These are phyloP conservation scores for Dryocosmus kuriphilus DNA, from an alignment of 2,888 invertebrate species.

Conservation along the genomic window DNA sequence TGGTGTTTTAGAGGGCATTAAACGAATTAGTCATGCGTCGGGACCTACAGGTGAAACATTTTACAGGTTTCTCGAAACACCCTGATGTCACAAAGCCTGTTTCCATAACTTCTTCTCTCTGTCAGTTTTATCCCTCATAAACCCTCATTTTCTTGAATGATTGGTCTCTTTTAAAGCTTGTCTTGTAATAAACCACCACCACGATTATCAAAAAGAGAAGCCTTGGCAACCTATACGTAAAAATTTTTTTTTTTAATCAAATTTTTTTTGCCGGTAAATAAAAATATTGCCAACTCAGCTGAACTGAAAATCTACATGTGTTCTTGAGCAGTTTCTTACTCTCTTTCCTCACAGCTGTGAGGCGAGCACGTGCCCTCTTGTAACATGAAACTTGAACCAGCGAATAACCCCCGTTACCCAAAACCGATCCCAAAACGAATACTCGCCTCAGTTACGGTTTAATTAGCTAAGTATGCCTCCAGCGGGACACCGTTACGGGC, in stretches of 20 bases:
- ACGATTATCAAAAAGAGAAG: too few relatives aligned
- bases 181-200: too few relatives aligned
- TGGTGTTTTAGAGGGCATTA: constrained; percentile 38
- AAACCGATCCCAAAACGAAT: constrained; percentile 42
- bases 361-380: constrained; percentile 31
- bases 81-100: not conserved
- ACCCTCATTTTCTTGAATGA: constrained; percentile 28
- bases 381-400: constrained; percentile 30
- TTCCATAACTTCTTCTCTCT: not conserved
- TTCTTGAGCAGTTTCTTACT: constrained; percentile 24
- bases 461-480: constrained; percentile 69
- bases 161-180: not conserved
- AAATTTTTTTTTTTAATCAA: too few relatives aligned
- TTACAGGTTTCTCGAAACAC: constrained; percentile 52
- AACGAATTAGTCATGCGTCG: constrained; percentile 42
- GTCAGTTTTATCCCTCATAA: not conserved
- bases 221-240: too few relatives aligned
- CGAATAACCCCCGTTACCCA: not conserved
- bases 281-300: not conserved
- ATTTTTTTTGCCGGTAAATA: too few relatives aligned
- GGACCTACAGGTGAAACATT: constrained; percentile 61
- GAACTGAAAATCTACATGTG: constrained; percentile 31
- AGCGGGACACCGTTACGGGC: constrained; percentile 62
- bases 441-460: constrained; percentile 61
- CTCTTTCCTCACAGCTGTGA: constrained; percentile 42